Base-by-base conservation (phyloP, 2,113 vertebrate species). In the Gadus macrocephalus region DNA sequence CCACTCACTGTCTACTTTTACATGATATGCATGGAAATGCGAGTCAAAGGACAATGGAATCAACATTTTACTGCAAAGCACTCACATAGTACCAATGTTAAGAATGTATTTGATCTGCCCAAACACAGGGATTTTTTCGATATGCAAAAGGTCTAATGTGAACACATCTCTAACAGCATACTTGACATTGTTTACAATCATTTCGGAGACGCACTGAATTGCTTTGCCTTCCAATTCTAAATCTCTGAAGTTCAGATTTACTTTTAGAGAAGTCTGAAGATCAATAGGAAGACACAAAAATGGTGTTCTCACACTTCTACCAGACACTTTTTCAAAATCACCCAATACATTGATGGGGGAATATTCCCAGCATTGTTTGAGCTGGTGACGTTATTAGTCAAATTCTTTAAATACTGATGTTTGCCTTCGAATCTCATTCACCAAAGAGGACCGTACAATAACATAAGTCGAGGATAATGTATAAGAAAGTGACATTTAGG, bases 371-470 rank as follows among this genome's bases (percentile, higher is more conserved):
- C 70, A 66, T 66, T 66, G 64, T 49, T n/a, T 67, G 14, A 67
- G 12, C 58, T 62, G 71, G 35, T 67, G 64, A 3, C 53, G 6
- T 20, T 20, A 20, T 20, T 20, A 17, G 31, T 67, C 67, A 73
- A 1, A 19, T 11, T 72, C 22, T 72, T 73, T 3, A 61, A 66
- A 53, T 73, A 73, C 27, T 67, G 71, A 28, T 61, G 64, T 14
- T 73, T 67, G 17, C 56, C 35, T n/a, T 73, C 64, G 49, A 62
- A 68, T 14, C 38, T 49, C 71, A 73, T 73, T 7, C 65, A 73
- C 71, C 65, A 73, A 2, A 75, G 53, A 42, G 73, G 73, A 4
- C 73, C 62, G 22, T 70, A 70, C 67, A 66, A 38, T 28, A 3
- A 16, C n/a, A 70, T 62, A 12, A 70, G 63, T 66, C 28, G 60